These are phyloP conservation scores for Chloropsis cyanopogon DNA, from an alignment of 2,113 vertebrate species.

Conservation along the genomic window DNA sequence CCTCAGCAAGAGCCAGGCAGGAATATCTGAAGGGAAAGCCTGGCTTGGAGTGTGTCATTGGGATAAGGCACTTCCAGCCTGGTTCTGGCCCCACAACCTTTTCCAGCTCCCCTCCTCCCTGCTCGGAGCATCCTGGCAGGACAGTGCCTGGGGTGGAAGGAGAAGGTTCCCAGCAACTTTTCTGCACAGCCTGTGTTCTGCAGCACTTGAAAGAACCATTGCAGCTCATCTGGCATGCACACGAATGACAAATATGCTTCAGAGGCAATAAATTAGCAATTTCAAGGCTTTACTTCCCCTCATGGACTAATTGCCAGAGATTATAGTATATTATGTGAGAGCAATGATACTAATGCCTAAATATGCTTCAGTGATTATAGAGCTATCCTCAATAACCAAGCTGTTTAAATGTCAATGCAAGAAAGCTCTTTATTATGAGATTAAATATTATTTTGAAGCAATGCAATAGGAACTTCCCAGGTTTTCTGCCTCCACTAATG, in stretches of 20 bases:
- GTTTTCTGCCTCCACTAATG: constrained; percentile 25
- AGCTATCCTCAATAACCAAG: constrained; percentile 67
- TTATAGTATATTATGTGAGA: constrained; percentile 72
- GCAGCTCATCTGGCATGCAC: constrained; percentile 19
- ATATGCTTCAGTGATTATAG: constrained; percentile 71
- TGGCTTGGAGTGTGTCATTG: background rate
- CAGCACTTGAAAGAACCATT: background rate
- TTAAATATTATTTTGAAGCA: constrained; percentile 67
- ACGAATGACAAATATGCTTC: constrained; percentile 64
- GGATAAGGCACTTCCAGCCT: background rate
- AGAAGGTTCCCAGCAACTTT: background rate
- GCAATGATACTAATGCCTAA: constrained; percentile 72
- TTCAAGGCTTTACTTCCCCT: constrained; percentile 70
- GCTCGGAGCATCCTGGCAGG: background rate
- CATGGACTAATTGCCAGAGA: constrained; percentile 73
- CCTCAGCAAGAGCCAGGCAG: background rate
- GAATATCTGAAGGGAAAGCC: background rate
- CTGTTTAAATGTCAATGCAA: constrained; percentile 70
- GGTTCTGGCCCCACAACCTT: background rate
- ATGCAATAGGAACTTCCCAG: constrained; percentile 47
- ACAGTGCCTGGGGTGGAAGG: rapidly evolving
- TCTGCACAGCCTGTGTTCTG: background rate
- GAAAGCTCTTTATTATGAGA: constrained; percentile 69
- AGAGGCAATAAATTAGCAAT: constrained; percentile 69
- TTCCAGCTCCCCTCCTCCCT: background rate